Base-by-base conservation (phyloP, 1,140 invertebrate genomes). In the Pseudomyrmex sp. region DNA sequence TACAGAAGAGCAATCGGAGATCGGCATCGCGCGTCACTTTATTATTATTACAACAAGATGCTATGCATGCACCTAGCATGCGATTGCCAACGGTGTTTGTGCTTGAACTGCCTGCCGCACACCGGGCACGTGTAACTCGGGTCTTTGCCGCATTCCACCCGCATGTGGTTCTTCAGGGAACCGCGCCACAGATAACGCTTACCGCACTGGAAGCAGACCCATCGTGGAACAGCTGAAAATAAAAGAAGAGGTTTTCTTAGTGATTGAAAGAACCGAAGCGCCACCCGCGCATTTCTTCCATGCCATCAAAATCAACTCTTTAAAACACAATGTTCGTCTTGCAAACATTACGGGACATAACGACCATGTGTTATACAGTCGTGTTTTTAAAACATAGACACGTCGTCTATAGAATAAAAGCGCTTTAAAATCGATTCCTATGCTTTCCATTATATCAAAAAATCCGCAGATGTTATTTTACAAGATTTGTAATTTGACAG, bases 81-180 rank as follows among this genome's bases (percentile, higher is more conserved):
- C 56, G 93, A 94, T 46, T 91, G 88, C 88, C 93, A 92, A 10
- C 94, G 92, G 84, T 95, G 94, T 85, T 95, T 95, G 87, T 95
- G 93, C 70, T 94, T 94, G 91, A 95, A 95, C 62, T 92, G 93
- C 75, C 93, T 94, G 56, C 94, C 91, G 87, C 95, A 96, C 61
- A 94, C 91, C 0, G 93, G 93, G 87, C 95, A 96, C 50, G 92
- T 89, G 89, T 95, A 96, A 5, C 93, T 91, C 26, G 95, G 95
- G 66, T 95, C 94, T 75, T 95, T 95, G 56, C 95, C 95, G 84
- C 95, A 96, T 76, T 96, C 95, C 66, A 95, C 94, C 13, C 94
- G 93, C 18, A 95, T 91, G 83, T 96, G 95, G 79, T 94, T 93
- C 75, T 92, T 93, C 58, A 96, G 90, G 10, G 95, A 95, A 52